Conservation (phyloP, 2,888 invertebrate genomes). For the Venustoraphidia nigricollis region DNA sequence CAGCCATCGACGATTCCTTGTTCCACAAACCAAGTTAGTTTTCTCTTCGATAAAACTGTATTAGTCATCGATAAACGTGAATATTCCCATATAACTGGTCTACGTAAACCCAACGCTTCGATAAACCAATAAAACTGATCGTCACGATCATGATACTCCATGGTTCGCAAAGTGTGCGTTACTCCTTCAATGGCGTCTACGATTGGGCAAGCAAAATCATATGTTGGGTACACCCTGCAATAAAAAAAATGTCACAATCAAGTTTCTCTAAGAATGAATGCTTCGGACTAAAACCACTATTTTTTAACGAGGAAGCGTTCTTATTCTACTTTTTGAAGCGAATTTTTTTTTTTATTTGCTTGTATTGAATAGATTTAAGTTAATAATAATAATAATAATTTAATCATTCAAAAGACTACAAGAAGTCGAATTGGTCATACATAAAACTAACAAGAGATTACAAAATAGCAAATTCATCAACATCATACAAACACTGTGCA, state of each 20-base stretch:
- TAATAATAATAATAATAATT: no score
- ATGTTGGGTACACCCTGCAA: constrained; percentile 92
- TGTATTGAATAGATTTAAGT: no score
- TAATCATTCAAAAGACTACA: no score
- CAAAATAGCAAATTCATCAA: no score
- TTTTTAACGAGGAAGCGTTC: no score
- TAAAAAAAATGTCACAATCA: constrained; percentile 9
- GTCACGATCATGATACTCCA: constrained; percentile 97
- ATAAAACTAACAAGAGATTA: no score
- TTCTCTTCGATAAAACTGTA: constrained; percentile 93
- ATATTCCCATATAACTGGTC: constrained; percentile 93
- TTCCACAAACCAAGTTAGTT: constrained; percentile 95
- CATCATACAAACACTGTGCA: no score
- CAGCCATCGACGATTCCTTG: constrained; percentile 92
- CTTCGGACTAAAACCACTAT: no score
- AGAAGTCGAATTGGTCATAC: no score
- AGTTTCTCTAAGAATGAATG: no score
- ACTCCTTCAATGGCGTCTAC: constrained; percentile 96
- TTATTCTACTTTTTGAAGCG: no score
- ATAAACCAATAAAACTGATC: constrained; percentile 97
- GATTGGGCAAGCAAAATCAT: constrained; percentile 99
- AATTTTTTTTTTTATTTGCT: no score
- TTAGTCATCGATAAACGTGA: constrained; percentile 95
- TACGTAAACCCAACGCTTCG: constrained; percentile 69
- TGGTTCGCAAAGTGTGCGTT: constrained; percentile 93